A percentile compares a stretch with the other conserved stretches of the same genome.
Evolutionary conservation across 2,797 vertebrate genomes (phyloP).

Genomic region (Buceros bicornis): DNA sequence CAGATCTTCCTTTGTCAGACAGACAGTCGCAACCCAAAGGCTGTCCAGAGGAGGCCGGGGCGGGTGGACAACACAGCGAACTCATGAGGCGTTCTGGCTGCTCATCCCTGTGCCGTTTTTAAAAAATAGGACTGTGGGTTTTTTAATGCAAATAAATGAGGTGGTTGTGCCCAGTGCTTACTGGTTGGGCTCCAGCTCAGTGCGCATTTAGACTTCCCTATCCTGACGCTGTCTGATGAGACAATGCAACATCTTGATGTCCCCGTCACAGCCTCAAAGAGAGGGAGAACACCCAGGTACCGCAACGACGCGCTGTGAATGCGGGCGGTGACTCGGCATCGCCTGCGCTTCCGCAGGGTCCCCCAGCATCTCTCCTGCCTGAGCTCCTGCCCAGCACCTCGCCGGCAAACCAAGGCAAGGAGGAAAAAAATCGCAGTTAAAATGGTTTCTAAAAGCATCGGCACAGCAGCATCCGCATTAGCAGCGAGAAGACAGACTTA

Average conservation of each 20-base stretch:
- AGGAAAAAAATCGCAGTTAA: neutral
- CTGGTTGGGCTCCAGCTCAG: neutral
- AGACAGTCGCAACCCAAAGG: neutral
- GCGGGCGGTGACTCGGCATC: neutral
- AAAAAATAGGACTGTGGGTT: too few species aligned
- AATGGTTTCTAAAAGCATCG: neutral
- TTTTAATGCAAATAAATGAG: neutral
- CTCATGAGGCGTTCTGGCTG: rapidly evolving
- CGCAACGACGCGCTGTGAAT: rapidly evolving
- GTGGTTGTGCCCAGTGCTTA: neutral
- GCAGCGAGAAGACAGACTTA: neutral
- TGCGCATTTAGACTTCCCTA: rapidly evolving
- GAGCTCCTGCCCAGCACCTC: neutral
- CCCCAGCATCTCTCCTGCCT: neutral
- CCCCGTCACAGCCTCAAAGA: neutral
- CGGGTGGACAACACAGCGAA: neutral
- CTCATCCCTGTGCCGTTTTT: neutral
- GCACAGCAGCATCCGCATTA: neutral
- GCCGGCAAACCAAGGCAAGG: neutral
- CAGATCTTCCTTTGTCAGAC: neutral
- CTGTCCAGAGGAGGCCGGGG: neutral
- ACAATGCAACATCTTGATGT: neutral
- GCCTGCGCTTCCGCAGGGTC: rapidly evolving
- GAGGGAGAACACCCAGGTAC: neutral
- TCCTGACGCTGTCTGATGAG: neutral